A percentile compares a stretch with the other conserved stretches of the same genome.
Conservation (phyloP, 2,888 invertebrate genomes). For the Pharmacophagus antenor region DNA sequence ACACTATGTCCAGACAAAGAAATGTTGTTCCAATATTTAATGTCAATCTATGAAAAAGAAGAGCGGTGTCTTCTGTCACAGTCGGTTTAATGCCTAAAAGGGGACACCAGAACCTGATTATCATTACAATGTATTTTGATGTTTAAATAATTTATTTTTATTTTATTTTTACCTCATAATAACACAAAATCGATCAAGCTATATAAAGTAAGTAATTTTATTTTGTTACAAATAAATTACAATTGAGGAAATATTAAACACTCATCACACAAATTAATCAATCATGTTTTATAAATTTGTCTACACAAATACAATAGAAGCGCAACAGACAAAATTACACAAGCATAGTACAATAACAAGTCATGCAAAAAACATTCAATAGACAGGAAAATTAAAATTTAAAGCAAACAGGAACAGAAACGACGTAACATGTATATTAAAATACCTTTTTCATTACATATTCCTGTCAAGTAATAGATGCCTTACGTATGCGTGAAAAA, state of each 20-base stretch:
- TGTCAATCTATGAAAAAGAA: too few species aligned
- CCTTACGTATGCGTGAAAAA: conserved; percentile 7
- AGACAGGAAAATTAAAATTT: conserved; percentile 24
- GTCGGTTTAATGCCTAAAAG: too few species aligned
- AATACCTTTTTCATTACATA: conserved; percentile 16
- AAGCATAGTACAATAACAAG: conserved; percentile 21
- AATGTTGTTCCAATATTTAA: too few species aligned
- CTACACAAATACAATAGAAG: background rate
- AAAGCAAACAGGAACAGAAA: conserved; percentile 21
- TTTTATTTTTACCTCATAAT: too few species aligned
- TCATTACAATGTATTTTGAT: too few species aligned
- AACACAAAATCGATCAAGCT: too few species aligned
- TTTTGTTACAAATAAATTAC: background rate
- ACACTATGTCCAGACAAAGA: background rate
- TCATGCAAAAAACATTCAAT: conserved; percentile 23
- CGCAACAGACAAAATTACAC: background rate
- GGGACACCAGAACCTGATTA: too few species aligned
- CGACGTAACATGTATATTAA: conserved; percentile 17
- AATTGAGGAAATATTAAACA: background rate
- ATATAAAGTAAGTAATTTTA: background rate
- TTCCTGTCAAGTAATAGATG: conserved; percentile 13
- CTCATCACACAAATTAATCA: background rate
- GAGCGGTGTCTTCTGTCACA: too few species aligned
- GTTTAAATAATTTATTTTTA: too few species aligned
- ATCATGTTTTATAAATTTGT: background rate